These are phyloP conservation scores for Tapirus indicus DNA, from an alignment of 2,797 vertebrate genomes.

Conservation along the genomic window DNA sequence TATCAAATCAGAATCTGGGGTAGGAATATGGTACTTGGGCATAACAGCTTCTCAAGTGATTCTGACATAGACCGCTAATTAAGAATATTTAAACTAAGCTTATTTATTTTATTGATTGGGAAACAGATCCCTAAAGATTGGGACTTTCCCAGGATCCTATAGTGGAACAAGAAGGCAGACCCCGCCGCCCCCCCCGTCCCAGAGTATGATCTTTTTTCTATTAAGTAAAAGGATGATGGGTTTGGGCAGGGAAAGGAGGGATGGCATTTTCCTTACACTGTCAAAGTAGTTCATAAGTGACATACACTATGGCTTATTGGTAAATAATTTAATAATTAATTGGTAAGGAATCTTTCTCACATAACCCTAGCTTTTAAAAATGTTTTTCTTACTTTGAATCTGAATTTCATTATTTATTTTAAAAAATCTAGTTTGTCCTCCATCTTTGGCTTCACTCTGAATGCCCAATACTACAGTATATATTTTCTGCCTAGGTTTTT, in stretches of 20 bases:
- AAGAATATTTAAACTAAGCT: neutral
- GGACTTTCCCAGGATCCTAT: neutral
- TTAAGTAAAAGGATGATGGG: neutral
- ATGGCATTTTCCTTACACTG: neutral
- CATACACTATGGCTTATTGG: neutral
- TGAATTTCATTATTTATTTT: constrained; percentile 1
- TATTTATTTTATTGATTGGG: constrained; percentile 18
- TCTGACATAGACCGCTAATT: neutral
- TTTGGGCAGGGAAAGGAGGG: neutral
- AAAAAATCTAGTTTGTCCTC: neutral
- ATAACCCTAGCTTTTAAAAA: neutral
- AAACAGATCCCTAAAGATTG: neutral
- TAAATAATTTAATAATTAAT: neutral
- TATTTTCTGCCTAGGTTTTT: neutral
- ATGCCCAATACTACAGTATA: neutral
- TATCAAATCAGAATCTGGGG: neutral
- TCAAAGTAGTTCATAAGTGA: neutral
- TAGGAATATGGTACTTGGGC: neutral
- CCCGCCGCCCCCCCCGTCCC: no score
- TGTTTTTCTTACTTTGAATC: neutral
- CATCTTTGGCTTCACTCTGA: neutral
- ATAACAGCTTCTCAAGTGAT: neutral
- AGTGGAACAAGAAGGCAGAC: neutral
- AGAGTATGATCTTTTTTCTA: neutral
- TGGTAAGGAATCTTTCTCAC: neutral